phyloP scores from a whole-genome alignment of 1,140 invertebrate genomes.

The Halesus radiatus region DNA sequence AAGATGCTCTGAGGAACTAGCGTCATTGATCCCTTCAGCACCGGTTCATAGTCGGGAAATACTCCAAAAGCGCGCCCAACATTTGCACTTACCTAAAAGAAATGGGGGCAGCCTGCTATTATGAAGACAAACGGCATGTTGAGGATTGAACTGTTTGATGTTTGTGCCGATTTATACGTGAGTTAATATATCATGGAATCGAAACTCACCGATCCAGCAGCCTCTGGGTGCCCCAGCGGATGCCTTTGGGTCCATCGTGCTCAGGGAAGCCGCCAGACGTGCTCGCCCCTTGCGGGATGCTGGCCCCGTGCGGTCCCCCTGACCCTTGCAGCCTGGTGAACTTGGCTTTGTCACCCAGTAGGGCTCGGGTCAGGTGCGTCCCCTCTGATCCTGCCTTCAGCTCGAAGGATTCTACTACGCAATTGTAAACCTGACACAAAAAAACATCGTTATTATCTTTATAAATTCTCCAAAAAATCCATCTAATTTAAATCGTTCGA shows the following conservation, averaged over 20 bases:
- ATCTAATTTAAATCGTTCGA: too few relatives aligned
- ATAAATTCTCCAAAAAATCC: too few relatives aligned
- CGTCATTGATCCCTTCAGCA: too few relatives aligned
- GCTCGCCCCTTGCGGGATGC: not conserved
- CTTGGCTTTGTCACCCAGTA: conserved; percentile 51
- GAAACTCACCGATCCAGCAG: conserved; percentile 47
- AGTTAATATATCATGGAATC: too few relatives aligned
- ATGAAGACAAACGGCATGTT: too few relatives aligned
- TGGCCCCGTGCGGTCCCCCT: not conserved
- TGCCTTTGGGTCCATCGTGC: conserved; percentile 38
- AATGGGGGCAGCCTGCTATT: too few relatives aligned
- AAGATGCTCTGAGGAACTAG: too few relatives aligned
- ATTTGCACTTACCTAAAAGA: too few relatives aligned
- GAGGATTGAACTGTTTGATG: too few relatives aligned
- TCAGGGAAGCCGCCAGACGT: conserved; percentile 8
- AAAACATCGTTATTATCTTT: not conserved
- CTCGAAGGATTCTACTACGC: conserved; percentile 67
- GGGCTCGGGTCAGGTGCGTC: conserved; percentile 57
- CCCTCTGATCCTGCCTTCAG: conserved; percentile 61
- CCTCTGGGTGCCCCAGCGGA: conserved; percentile 35
- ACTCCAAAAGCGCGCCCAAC: too few relatives aligned
- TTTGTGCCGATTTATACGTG: too few relatives aligned
- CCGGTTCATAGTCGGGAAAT: too few relatives aligned
- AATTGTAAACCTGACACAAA: conserved; percentile 65
- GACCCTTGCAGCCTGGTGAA: not conserved